Evolutionary conservation across 2,113 vertebrate species (phyloP).

Genomic region (Oxyura jamaicensis): DNA sequence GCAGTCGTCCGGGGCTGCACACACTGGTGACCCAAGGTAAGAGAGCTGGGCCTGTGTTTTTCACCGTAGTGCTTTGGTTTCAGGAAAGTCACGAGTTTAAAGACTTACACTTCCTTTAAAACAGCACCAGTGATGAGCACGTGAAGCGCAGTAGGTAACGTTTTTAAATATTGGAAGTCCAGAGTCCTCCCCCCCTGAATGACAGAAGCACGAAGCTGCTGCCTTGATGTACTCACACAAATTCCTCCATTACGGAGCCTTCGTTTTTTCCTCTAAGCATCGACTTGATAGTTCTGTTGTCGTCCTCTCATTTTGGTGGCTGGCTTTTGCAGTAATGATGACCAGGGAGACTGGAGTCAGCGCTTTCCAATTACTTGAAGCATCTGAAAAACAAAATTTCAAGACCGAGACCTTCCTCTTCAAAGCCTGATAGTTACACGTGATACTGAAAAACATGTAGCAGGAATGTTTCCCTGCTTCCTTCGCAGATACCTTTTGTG

Average conservation of each 20-base stretch:
- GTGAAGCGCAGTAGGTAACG: rapidly evolving
- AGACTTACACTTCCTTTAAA: not conserved
- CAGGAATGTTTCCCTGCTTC: not conserved
- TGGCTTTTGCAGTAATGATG: not conserved
- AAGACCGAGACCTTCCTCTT: not conserved
- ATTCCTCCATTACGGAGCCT: rapidly evolving
- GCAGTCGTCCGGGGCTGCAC: not conserved
- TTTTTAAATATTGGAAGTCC: not conserved
- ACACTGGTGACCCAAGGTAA: not conserved
- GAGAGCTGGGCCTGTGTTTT: not conserved
- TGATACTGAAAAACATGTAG: rapidly evolving
- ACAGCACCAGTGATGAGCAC: rapidly evolving
- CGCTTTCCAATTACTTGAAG: not conserved
- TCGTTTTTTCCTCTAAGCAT: not conserved
- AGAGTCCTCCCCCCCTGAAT: not conserved
- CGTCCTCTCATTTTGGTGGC: not conserved
- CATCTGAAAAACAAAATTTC: not conserved
- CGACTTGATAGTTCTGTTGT: not conserved
- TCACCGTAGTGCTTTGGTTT: not conserved
- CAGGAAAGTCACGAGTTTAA: not conserved
- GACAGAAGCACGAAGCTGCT: not conserved
- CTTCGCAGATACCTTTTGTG: not conserved
- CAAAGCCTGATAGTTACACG: rapidly evolving
- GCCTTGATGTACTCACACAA: not conserved
- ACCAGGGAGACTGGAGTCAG: not conserved